phyloP scores from a whole-genome alignment of 2,113 vertebrate species.

The Isichthys henryi region DNA sequence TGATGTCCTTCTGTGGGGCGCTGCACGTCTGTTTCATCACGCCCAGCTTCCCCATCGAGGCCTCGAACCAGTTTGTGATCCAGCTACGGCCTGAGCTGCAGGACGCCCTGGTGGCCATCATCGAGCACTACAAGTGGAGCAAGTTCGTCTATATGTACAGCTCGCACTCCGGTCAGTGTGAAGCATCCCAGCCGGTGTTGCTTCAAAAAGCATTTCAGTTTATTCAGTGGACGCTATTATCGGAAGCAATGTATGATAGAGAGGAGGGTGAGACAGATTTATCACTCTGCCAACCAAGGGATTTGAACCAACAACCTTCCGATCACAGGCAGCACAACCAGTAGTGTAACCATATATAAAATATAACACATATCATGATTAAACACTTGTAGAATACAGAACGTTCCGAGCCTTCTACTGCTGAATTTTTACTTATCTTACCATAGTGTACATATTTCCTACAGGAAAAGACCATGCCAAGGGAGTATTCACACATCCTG shows the following conservation, averaged over 20 bases:
- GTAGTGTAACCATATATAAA: neutral
- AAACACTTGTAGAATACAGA: neutral
- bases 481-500: neutral
- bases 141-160: slow-evolving; percentile 96
- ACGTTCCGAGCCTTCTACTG: neutral
- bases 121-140: slow-evolving; percentile 87
- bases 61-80: slow-evolving; percentile 95
- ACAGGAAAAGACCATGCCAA: neutral
- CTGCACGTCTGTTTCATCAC: slow-evolving; percentile 96
- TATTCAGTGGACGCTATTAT: neutral
- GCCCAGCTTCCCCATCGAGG: slow-evolving; percentile 83
- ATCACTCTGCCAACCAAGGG: neutral
- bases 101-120: slow-evolving; percentile 84
- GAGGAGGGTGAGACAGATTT: neutral
- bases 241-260: neutral
- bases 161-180: slow-evolving; percentile 75
- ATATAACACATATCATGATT: neutral
- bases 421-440: neutral
- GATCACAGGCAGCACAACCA: neutral
- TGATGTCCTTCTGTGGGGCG: slow-evolving; percentile 92
- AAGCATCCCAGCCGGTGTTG: neutral
- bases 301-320: neutral
- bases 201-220: neutral
- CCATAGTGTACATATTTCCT: neutral
- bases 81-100: slow-evolving; percentile 89